Base-by-base conservation (phyloP, 2,797 vertebrate genomes). In the Pseudomugil tenellus region DNA sequence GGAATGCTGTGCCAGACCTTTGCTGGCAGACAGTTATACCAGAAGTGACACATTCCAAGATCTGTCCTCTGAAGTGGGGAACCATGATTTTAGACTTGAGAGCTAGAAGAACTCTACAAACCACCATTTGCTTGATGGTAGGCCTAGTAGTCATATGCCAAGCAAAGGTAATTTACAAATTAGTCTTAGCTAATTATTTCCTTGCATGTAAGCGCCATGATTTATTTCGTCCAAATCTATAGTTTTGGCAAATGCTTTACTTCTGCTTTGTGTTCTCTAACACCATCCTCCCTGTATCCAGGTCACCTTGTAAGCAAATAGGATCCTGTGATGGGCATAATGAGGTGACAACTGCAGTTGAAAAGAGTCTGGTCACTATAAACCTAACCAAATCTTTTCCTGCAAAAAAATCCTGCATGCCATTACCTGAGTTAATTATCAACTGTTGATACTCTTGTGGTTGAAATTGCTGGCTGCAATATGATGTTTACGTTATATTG, bases 161-260 rank as follows among this genome's bases (percentile, higher is more conserved):
- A 78, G 76, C 84, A 87, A 84, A 79, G 76, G 71, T 77, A 81
- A 83, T 82, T 89, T 65, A 54, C 54, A 84, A 88, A 89, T 89
- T 82, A 70, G 72, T 67, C 72, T 57, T 53, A 60, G 74, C 64
- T 89, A 88, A 87, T 88, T 88, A 82, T 78, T 72, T 79, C 31
- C 43, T 69, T 70, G 67, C 60, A 83, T 73, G 63, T 77, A 77
- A 85, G 84, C 74, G 68, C 73, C 51, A 26, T 21, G 60, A 64
- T 25, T 69, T 70, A 66, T 80, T 72, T 79, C 32, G 25, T 72
- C 61, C 55, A 66, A 70, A 57, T 28, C 68, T 52, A 63, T 70
- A 57, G 58, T 70, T 76, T 77, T 76, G 83, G 79, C 53, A n/a
- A 55, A 77, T 58, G 49, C 55, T 67, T 65, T 51, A 21, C 37